Evolutionary conservation across 2,888 invertebrate species (phyloP).

Genomic region (Mesorhabditis spiculigera): DNA sequence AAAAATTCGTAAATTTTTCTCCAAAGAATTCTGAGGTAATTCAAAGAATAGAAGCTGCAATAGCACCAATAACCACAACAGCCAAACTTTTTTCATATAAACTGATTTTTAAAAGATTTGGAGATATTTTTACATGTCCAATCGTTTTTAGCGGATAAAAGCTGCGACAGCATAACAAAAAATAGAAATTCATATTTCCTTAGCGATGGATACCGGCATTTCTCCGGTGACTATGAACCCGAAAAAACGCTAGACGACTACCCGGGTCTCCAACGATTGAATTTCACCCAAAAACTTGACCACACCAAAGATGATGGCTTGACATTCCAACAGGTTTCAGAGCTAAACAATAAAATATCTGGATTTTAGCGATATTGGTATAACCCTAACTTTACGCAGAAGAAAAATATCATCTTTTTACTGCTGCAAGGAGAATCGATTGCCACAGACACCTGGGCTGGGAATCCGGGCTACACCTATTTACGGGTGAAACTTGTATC

Average conservation of each 20-base stretch:
- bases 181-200: too few relatives aligned
- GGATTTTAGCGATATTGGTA: slow-evolving; percentile 36
- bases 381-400: slow-evolving; percentile 25
- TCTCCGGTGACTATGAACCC: too few relatives aligned
- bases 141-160: too few relatives aligned
- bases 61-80: too few relatives aligned
- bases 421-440: slow-evolving; percentile 32
- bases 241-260: background rate
- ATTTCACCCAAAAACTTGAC: slow-evolving; percentile 23
- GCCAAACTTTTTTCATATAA: too few relatives aligned
- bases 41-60: too few relatives aligned
- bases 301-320: slow-evolving; percentile 12
- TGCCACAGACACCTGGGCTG: slow-evolving; percentile 31
- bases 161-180: too few relatives aligned
- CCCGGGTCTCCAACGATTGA: background rate
- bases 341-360: background rate
- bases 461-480: slow-evolving; percentile 23
- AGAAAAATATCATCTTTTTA: slow-evolving; percentile 33
- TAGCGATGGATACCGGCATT: too few relatives aligned
- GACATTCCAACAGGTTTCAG: background rate
- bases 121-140: too few relatives aligned
- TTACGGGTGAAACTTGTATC: slow-evolving; percentile 6
- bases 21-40: too few relatives aligned
- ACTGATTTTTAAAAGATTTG: too few relatives aligned
- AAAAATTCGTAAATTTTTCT: too few relatives aligned